Evolutionary conservation across 1,140 invertebrate genomes (phyloP).

Genomic region (Drosophila ironensis): DNA sequence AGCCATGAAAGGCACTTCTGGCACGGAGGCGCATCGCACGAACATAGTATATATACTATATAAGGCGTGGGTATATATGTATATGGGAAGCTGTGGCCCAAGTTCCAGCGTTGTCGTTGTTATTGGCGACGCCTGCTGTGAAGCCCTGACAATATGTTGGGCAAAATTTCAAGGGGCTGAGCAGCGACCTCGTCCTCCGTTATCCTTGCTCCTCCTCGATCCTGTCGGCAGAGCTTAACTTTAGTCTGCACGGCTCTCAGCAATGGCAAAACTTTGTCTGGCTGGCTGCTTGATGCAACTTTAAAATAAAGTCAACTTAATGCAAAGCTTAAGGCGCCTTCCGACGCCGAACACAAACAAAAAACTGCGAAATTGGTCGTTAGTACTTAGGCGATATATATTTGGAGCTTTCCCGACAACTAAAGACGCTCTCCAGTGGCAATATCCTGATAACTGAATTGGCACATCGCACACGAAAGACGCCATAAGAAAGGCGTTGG

Average conservation of each 20-base stretch:
- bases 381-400: constrained; percentile 41
- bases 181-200: neutral
- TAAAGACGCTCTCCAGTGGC: constrained; percentile 12
- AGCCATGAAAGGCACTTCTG: constrained; percentile 51
- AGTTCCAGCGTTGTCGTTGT: constrained; percentile 16
- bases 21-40: too few relatives aligned
- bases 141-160: constrained; percentile 57
- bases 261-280: constrained; percentile 56
- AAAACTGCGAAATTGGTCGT: constrained; percentile 40
- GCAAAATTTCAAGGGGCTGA: constrained; percentile 9
- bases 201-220: neutral
- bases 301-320: constrained; percentile 66
- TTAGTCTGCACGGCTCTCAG: constrained; percentile 9
- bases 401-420: constrained; percentile 17
- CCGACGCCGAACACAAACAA: constrained; percentile 34
- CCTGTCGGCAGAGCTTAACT: neutral
- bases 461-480: too few relatives aligned
- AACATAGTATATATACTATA: constrained; percentile 18
- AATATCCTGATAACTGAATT: constrained; percentile 4
- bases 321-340: constrained; percentile 54
- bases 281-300: constrained; percentile 54
- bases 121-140: constrained; percentile 40
- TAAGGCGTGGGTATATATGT: neutral
- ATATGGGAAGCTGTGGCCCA: constrained; percentile 14
- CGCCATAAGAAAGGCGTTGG: too few relatives aligned